phyloP scores from a whole-genome alignment of 92 coral and sea anemone species.

The Meandrina meandrites region DNA sequence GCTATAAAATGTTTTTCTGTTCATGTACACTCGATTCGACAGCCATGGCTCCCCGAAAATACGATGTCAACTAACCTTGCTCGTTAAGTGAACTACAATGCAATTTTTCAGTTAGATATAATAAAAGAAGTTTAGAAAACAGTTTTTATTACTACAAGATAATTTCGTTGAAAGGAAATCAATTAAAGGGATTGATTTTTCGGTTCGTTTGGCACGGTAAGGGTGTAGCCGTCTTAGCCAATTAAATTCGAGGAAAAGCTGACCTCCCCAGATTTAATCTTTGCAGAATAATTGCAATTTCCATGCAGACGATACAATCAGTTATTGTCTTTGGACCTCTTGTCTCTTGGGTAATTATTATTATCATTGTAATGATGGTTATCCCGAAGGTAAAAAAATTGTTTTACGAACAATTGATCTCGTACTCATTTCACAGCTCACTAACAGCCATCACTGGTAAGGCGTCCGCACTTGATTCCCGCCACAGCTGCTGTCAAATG shows the following conservation, averaged over 20 bases:
- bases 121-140: background rate
- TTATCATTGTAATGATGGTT: background rate
- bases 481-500: too few relatives aligned
- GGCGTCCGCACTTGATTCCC: too few relatives aligned
- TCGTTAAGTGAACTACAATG: background rate
- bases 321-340: constrained; percentile 3
- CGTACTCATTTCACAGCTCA: too few relatives aligned
- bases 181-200: background rate
- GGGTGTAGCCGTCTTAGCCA: constrained; percentile 2
- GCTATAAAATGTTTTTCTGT: background rate
- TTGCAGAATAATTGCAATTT: background rate
- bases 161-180: background rate
- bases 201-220: constrained; percentile 8
- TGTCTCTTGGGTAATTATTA: background rate
- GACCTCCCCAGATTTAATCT: constrained; percentile 20
- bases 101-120: background rate
- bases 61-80: background rate
- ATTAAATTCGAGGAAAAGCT: background rate
- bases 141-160: background rate
- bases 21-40: background rate
- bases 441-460: too few relatives aligned
- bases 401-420: too few relatives aligned
- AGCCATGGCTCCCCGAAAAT: background rate
- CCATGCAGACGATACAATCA: constrained; percentile 6
- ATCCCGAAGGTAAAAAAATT: background rate